Evolutionary conservation across 2,888 invertebrate genomes (phyloP).

Genomic region (Lamproptera curius): DNA sequence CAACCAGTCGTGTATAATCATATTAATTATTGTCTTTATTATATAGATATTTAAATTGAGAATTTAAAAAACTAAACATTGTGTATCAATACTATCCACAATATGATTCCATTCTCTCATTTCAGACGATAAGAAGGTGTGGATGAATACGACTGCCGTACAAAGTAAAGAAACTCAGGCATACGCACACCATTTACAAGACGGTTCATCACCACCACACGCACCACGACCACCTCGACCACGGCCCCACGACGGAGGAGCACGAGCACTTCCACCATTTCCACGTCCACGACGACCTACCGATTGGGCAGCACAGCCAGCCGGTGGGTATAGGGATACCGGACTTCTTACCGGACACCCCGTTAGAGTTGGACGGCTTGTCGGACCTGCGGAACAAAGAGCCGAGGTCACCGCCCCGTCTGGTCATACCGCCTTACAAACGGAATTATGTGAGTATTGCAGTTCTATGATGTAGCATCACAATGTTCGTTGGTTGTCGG

Average conservation of each 20-base stretch:
- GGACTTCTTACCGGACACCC: slow-evolving; percentile 62
- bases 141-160: slow-evolving; percentile 83
- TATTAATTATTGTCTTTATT: too few relatives aligned
- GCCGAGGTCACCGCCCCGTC: slow-evolving; percentile 38
- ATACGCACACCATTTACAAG: slow-evolving; percentile 85
- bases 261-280: slow-evolving; percentile 74
- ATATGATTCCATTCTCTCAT: slow-evolving; percentile 19
- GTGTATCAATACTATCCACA: too few relatives aligned
- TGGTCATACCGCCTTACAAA: slow-evolving; percentile 51
- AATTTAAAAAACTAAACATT: too few relatives aligned
- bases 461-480: neutral
- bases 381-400: slow-evolving; percentile 47
- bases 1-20: too few relatives aligned
- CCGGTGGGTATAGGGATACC: slow-evolving; percentile 60
- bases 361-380: slow-evolving; percentile 44
- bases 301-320: slow-evolving; percentile 51
- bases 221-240: slow-evolving; percentile 49
- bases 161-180: slow-evolving; percentile 82
- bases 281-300: slow-evolving; percentile 54
- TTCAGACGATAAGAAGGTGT: slow-evolving; percentile 80
- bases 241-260: slow-evolving; percentile 53
- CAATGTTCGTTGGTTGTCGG: too few relatives aligned
- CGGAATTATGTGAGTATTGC: slow-evolving; percentile 22
- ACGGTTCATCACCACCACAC: slow-evolving; percentile 79
- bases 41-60: too few relatives aligned